Percentiles rank a stretch among this genome's conserved stretches.
These are phyloP conservation scores for Callimorpha dominula DNA, from an alignment of 2,888 invertebrate genomes.

Conservation along the genomic window DNA sequence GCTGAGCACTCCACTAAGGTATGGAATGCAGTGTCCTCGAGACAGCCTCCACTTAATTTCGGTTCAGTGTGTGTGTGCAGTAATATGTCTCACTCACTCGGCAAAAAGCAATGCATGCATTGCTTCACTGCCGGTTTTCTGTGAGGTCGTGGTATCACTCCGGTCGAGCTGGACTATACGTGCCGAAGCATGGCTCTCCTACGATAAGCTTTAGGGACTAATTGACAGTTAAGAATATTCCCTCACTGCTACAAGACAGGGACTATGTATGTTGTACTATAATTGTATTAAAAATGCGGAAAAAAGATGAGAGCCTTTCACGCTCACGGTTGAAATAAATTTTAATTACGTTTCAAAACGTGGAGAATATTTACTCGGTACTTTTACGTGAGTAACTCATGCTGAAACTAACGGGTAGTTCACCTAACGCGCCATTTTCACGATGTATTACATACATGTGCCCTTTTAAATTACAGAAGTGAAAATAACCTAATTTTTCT, in stretches of 20 bases:
- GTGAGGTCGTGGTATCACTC: too few relatives aligned
- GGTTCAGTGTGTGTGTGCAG: too few relatives aligned
- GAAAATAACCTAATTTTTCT: background rate
- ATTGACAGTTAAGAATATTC: background rate
- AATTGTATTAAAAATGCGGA: background rate
- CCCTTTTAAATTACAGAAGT: background rate
- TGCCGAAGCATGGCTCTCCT: too few relatives aligned
- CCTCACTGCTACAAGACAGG: background rate
- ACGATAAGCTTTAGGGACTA: background rate
- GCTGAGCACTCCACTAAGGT: too few relatives aligned
- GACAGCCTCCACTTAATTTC: too few relatives aligned
- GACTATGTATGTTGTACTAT: background rate
- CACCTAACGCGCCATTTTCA: background rate
- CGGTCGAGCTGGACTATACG: too few relatives aligned
- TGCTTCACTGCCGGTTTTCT: too few relatives aligned
- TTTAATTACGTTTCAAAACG: constrained; percentile 19
- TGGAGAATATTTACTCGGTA: constrained; percentile 4
- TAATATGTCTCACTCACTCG: too few relatives aligned
- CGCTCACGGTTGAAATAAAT: background rate
- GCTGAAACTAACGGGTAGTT: constrained; percentile 13
- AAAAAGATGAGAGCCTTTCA: background rate
- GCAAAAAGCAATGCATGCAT: too few relatives aligned
- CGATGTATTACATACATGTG: background rate
- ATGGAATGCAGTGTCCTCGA: too few relatives aligned
- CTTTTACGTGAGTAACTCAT: constrained; percentile 6